Evolutionary conservation across 2,113 vertebrate genomes (phyloP), one percentile per base, ranked within the genome.

Genomic region (Macrotis lagotis): DNA sequence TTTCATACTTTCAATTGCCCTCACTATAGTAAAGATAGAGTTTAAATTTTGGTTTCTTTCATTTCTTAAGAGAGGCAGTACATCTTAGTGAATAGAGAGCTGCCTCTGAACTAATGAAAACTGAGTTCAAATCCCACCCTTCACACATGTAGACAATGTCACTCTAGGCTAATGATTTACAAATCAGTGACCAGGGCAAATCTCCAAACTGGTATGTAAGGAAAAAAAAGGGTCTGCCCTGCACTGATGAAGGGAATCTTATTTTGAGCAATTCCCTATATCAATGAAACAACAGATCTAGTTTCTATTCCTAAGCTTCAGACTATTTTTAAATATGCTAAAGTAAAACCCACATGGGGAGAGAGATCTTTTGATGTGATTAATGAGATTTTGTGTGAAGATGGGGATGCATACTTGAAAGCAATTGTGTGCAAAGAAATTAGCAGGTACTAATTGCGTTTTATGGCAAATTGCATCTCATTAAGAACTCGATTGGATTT

Each of bases 361-460:
- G 95, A 94, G 92, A 91, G 25, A 31, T 91, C 53, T 97, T 97
- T 96, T 90, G n/a, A 93, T 96, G 91, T 94, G 94, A 96, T 96
- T 96, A 95, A 97, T 96, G 90, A 92, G 88, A 22, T 92, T 92
- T 59, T 55, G 37, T 94, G 66, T 94, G 53, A 94, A 95, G 91
- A 66, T 12, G 51, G 92, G 90, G 91, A 93, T 95, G 91, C 95
- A 92, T 93, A 94, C 90, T 95, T 95, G 83, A 95, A 96, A 97
- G 91, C 94, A 95, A 92, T 74, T 92, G 83, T 93, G 94, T 90
- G 92, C 59, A 94, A 95, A 97, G 93, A 94, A 93, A 97, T 97
- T 91, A 97, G 96, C 92, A 95, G 91, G 44, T 52, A 93, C 92
- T 97, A 96, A 97, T 93, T 97, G 97, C 96, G 97, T 97, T 92